Conservation (phyloP, 2,888 invertebrate species). For the Athalia rosae region DNA sequence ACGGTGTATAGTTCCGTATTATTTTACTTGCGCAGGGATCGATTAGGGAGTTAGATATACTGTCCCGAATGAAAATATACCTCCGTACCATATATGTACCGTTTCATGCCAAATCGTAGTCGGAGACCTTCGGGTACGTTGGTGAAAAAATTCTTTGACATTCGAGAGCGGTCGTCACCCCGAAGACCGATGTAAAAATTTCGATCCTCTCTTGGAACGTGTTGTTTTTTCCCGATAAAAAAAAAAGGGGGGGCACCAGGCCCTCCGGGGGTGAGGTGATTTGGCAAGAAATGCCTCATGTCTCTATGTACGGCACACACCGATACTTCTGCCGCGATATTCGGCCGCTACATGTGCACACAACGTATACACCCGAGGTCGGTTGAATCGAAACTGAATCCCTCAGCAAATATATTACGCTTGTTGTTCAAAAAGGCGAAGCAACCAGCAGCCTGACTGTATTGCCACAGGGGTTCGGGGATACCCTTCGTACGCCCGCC, state of each 20-base stretch:
- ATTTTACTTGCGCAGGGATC: conserved; percentile 14
- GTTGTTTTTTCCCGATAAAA: too few species aligned
- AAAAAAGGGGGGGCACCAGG: too few species aligned
- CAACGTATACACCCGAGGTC: neutral
- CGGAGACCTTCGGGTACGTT: too few species aligned
- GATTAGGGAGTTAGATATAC: neutral
- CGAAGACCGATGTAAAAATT: too few species aligned
- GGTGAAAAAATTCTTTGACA: too few species aligned
- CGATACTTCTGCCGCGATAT: too few species aligned
- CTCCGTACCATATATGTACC: neutral
- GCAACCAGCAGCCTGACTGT: neutral
- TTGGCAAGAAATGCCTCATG: too few species aligned
- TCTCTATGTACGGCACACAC: neutral
- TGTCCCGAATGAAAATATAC: neutral
- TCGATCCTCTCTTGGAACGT: too few species aligned
- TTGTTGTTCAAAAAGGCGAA: conserved; percentile 1
- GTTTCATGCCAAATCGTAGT: neutral
- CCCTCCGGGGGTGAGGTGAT: too few species aligned
- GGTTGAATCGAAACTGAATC: conserved; percentile 1
- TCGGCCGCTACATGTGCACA: neutral
- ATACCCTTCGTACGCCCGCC: too few species aligned
- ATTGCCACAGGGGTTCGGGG: neutral
- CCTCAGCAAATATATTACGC: neutral
- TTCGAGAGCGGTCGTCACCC: too few species aligned
- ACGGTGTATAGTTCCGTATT: conserved; percentile 6